Conservation (phyloP, 2,113 vertebrate species). For the Tricholaema leucomelas region DNA sequence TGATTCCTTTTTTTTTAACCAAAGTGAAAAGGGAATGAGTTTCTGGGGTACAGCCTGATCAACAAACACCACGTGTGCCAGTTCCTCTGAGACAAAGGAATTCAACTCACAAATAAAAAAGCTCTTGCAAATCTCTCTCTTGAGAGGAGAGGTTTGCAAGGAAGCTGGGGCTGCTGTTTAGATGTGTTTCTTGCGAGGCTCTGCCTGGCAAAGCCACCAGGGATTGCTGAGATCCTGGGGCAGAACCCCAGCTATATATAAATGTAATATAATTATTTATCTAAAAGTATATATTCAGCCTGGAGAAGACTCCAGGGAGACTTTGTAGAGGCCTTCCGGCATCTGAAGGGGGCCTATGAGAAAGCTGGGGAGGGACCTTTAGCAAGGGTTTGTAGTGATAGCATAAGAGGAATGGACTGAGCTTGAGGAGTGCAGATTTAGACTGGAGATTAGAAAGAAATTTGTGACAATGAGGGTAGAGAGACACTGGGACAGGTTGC, state of each 20-base stretch:
- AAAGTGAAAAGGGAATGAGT: background rate
- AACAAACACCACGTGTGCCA: background rate
- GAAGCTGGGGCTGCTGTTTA: background rate
- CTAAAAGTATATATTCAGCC: too few species aligned
- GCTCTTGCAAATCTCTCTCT: background rate
- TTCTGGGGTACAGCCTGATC: background rate
- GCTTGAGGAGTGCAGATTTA: background rate
- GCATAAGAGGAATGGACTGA: background rate
- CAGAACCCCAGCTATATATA: fast-evolving
- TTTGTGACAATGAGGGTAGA: background rate
- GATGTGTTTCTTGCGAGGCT: background rate
- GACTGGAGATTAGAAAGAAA: background rate
- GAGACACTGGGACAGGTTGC: background rate
- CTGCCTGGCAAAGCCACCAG: background rate
- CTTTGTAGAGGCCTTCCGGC: too few species aligned
- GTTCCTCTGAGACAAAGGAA: background rate
- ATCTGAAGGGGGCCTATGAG: too few species aligned
- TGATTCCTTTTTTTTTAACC: background rate
- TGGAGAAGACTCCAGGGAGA: too few species aligned
- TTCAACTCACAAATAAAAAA: background rate
- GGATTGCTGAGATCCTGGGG: background rate
- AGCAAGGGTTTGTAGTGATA: background rate
- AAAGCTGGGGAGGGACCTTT: too few species aligned
- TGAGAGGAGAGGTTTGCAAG: background rate
- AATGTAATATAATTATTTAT: too few species aligned